Evolutionary conservation across 2,888 invertebrate genomes (phyloP), one percentile per base, ranked within the genome.

Genomic region (Drosophila buzzatii): DNA sequence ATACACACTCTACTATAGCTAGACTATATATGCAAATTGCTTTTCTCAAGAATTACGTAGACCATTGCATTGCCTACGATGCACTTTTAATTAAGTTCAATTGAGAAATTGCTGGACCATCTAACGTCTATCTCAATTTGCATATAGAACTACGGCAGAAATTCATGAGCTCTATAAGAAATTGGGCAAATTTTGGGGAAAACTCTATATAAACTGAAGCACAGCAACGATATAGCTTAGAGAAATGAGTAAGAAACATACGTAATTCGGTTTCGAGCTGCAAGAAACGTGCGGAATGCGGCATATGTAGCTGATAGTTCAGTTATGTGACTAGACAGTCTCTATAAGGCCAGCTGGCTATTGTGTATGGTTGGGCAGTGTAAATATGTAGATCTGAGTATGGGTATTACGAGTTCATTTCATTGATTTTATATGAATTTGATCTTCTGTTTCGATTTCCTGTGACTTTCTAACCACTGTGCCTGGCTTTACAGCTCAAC

Each of bases 71-170:
- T 58, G 45, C 37, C 31, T 27, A n/a, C 33, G 27, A 41, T 57
- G 57, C 57, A 57, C 42, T 57, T 44, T 57, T 57, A 57, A 57
- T 57, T 57, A 57, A 57, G 57, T 57, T 67, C 57, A 57, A 57
- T 57, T 57, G 44, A 33, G 35, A 35, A 57, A 44, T 44, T 33
- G 44, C 20, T 57, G 33, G 33, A 57, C 5, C 33, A 20, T 20
- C 20, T 18, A 33, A 33, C 20, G 18, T 42, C 55, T 18, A 42
- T 31, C 9, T n/a, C 55, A 23, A 57, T 57, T 57, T 57, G 57
- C 57, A 35, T n/a, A 16, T 7, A 1, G 20, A 18, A 16, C 42
- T 33, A 12, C 9, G 16, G 35, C 3, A 31, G 18, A 27, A 39
- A 27, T 31, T n/a, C n/a, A n/a, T 23, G 10, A 4, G 35, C 51